These are phyloP conservation scores for Lomographa bimaculata DNA, from an alignment of 2,888 invertebrate genomes.

Conservation along the genomic window DNA sequence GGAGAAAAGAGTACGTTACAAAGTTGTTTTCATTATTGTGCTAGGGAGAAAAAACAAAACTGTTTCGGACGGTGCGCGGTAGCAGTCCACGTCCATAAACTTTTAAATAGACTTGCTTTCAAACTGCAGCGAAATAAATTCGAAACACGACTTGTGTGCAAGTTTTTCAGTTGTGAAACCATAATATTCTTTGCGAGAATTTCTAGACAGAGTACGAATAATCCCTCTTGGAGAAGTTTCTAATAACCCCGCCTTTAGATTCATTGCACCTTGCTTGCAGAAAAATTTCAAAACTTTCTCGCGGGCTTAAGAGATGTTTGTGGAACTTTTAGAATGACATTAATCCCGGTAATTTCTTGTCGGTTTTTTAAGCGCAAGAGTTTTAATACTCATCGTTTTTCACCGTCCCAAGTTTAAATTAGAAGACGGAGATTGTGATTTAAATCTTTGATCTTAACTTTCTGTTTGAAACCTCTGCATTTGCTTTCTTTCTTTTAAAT, in stretches of 20 bases:
- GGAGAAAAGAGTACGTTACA: too few relatives aligned
- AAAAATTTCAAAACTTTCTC: conserved; percentile 61
- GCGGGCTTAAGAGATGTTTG: conserved; percentile 58
- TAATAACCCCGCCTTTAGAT: conserved; percentile 69
- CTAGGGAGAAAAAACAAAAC: conserved; percentile 2
- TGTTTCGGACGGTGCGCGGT: not conserved
- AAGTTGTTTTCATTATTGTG: too few relatives aligned
- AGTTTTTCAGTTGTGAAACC: conserved; percentile 47
- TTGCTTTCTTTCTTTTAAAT: not conserved
- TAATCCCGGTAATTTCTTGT: conserved; percentile 60
- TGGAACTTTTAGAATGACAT: conserved; percentile 65
- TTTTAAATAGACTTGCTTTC: conserved; percentile 20
- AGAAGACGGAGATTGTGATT: conserved; percentile 24
- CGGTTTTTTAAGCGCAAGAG: conserved; percentile 47
- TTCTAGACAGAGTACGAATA: conserved; percentile 51
- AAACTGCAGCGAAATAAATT: conserved; percentile 22
- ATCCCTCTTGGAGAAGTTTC: conserved; percentile 65
- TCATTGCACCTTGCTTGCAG: conserved; percentile 72
- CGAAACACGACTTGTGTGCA: conserved; percentile 35
- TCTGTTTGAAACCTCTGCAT: not conserved
- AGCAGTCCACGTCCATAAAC: conserved; percentile 13
- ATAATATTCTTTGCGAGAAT: conserved; percentile 49
- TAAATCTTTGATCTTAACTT: conserved; percentile 14
- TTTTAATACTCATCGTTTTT: conserved; percentile 44
- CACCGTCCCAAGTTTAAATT: conserved; percentile 38